Conservation (phyloP, 2,113 vertebrate species). For the Macrotus californicus region DNA sequence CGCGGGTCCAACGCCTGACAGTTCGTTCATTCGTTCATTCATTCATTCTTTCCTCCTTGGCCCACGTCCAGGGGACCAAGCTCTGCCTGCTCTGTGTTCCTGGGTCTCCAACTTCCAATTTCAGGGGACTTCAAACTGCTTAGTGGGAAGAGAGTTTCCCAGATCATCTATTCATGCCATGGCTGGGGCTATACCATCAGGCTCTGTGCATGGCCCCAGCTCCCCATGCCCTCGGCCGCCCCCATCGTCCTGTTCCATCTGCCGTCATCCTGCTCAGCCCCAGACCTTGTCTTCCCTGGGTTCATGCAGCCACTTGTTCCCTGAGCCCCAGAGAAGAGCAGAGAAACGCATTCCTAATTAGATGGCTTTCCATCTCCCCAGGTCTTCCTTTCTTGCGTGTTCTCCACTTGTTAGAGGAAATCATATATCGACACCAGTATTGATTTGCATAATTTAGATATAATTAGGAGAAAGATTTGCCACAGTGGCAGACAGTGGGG, state of each 20-base stretch:
- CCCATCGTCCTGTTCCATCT: rapidly evolving
- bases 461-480: conserved; percentile 46
- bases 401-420: conserved; percentile 58
- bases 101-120: neutral
- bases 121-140: neutral
- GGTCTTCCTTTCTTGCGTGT: neutral
- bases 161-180: neutral
- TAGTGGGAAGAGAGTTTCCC: neutral
- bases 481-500: neutral
- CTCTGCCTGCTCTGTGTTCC: neutral
- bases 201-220: neutral
- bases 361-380: neutral
- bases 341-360: neutral
- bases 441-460: conserved; percentile 68
- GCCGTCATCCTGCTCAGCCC: neutral
- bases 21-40: neutral
- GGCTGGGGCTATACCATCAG: rapidly evolving
- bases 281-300: neutral
- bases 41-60: neutral
- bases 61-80: neutral
- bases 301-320: neutral
- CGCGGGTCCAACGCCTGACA: neutral
- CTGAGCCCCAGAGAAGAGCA: neutral
- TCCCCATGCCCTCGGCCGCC: neutral
- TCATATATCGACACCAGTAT: neutral